Evolutionary conservation across 2,888 invertebrate species (phyloP), one percentile per base, ranked within the genome.

Genomic region (Sialis lutaria): DNA sequence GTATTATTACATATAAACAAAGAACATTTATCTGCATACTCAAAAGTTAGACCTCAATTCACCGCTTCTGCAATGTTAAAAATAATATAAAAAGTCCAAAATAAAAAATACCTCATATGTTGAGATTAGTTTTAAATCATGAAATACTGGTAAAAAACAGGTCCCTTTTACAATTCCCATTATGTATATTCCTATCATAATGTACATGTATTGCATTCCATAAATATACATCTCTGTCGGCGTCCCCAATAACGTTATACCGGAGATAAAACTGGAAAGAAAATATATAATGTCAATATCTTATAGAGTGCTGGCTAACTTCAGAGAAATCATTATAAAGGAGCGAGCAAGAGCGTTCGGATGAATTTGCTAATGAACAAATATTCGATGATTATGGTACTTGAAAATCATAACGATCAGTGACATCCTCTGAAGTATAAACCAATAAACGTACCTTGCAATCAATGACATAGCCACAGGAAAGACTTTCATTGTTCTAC

Each of bases 381-480:
- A 22, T 22, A 22, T 22, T 22, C 22, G 22, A 4, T 22, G 22
- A 22, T 22, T 22, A 22, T 22, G 22, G 22, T 22, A 22, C 22
- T 2, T 22, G 22, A 22, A 22, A 22, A 22, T 22, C 22, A 22
- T 22, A 22, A 22, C 4, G 4, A 22, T 22, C 22, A 22, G 22
- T 22, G 2, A 22, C 22, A 2, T 22, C 22, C 22, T 22, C 22
- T 22, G 22, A 22, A 22, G 22, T 22, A 2, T 2, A 4, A 22
- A 22, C 22, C 1, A 13, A 10, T 41, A 41, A 12, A 22, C 30
- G 61, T 60, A 82, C 83, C 82, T 88, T 46, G 90, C 89, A 50
- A 90, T 79, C 33, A 91, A 70, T 1, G 89, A 90, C 73, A 90
- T 74, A 33, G 87, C 75, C 46, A 90, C 81, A 4, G 90, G 90